phyloP scores from a whole-genome alignment of 2,888 invertebrate genomes.

The Cheilosia impressa region DNA sequence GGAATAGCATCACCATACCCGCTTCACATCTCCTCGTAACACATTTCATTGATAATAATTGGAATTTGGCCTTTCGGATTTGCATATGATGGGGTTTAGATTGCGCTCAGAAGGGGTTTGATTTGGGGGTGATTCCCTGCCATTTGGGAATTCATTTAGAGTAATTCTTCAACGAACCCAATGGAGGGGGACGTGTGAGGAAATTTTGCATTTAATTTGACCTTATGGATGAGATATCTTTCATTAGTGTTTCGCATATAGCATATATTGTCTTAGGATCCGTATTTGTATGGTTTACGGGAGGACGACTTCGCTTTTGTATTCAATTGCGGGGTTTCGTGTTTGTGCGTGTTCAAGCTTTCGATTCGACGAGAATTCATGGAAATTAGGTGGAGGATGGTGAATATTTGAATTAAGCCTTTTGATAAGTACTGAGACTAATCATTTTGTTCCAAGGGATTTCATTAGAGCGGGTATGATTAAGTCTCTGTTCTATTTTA shows the following conservation, averaged over 20 bases:
- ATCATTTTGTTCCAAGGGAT: conserved; percentile 48
- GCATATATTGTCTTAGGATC: conserved; percentile 60
- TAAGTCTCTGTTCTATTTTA: conserved; percentile 44
- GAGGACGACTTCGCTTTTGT: conserved; percentile 31
- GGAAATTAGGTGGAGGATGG: conserved; percentile 4
- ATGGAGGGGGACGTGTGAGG: conserved; percentile 27
- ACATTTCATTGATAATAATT: conserved; percentile 74
- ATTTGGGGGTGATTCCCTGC: conserved; percentile 55
- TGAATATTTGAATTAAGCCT: conserved; percentile 61
- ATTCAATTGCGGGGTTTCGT: conserved; percentile 29
- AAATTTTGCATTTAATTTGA: conserved; percentile 75
- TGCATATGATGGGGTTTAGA: conserved; percentile 64
- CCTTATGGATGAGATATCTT: conserved; percentile 74
- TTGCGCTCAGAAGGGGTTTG: conserved; percentile 33
- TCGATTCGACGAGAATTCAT: conserved; percentile 42
- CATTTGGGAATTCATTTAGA: conserved; percentile 74
- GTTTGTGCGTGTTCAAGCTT: conserved; percentile 7
- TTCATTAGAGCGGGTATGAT: conserved; percentile 49
- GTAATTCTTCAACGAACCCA: conserved; percentile 66
- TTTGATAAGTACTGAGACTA: conserved; percentile 53
- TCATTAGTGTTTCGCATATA: conserved; percentile 61
- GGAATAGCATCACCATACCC: conserved; percentile 43
- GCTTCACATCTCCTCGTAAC: conserved; percentile 65
- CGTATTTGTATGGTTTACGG: conserved; percentile 47
- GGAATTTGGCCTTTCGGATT: conserved; percentile 71